Conservation (phyloP, 2,797 vertebrate genomes). For the Semaprochilodus insignis region DNA sequence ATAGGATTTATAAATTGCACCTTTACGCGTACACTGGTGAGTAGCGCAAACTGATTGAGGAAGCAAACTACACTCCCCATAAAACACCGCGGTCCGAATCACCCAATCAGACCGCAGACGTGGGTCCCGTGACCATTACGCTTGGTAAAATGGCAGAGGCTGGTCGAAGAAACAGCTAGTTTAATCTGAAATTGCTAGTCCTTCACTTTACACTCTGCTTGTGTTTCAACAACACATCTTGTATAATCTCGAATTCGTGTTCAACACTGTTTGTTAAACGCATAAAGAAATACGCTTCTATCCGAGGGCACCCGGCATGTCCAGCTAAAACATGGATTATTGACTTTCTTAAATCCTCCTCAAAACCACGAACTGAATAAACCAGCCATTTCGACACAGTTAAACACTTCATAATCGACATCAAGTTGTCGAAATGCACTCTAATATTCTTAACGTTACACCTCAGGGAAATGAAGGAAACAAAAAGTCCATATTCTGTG, state of each 20-base stretch:
- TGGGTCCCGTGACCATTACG: not conserved
- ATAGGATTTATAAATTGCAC: too few relatives aligned
- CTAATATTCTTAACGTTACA: not conserved
- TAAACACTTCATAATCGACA: not conserved
- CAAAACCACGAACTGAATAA: not conserved
- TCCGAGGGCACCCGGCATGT: not conserved
- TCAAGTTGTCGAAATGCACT: not conserved
- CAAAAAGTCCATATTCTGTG: not conserved
- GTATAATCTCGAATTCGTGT: not conserved
- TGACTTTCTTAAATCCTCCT: not conserved
- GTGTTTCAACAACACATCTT: not conserved
- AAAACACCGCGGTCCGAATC: not conserved
- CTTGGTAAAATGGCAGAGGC: not conserved
- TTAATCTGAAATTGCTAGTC: not conserved
- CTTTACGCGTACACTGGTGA: not conserved
- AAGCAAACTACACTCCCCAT: constrained; percentile 26
- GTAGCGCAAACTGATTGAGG: not conserved
- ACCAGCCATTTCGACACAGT: not conserved
- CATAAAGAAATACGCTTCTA: not conserved
- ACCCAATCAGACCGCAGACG: not conserved
- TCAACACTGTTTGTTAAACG: not conserved
- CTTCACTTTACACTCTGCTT: not conserved
- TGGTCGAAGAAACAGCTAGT: not conserved
- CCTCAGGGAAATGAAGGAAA: not conserved
- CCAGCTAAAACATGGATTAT: not conserved